Evolutionary conservation across 2,888 invertebrate species (phyloP).

Genomic region (Spialia ferax): DNA sequence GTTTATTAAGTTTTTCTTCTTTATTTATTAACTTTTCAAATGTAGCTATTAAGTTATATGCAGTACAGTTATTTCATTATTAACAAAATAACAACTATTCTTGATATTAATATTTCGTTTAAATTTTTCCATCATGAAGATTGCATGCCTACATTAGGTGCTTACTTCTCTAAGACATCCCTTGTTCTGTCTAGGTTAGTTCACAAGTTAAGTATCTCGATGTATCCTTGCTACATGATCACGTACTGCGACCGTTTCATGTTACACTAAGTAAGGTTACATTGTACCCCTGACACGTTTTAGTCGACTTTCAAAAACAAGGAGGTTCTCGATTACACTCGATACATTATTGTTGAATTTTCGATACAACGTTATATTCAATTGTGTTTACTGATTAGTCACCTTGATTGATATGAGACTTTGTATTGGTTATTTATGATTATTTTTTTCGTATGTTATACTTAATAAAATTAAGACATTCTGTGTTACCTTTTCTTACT

Average conservation of each 20-base stretch:
- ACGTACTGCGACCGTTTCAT: conserved; percentile 40
- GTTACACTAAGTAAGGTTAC: conserved; percentile 41
- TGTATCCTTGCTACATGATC: conserved; percentile 39
- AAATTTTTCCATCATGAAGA: background rate
- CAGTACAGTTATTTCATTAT: background rate
- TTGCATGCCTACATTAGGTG: background rate
- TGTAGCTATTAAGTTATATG: no score
- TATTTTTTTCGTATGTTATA: no score
- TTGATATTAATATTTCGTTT: no score
- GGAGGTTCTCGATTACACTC: conserved; percentile 37
- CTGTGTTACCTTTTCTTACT: no score
- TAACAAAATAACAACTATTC: no score
- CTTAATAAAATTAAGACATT: no score
- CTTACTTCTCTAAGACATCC: background rate
- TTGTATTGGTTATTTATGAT: background rate
- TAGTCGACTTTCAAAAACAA: conserved; percentile 39
- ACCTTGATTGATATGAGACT: conserved; percentile 11
- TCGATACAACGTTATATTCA: background rate
- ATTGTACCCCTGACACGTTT: conserved; percentile 44
- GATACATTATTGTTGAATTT: conserved; percentile 31
- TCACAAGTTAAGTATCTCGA: conserved; percentile 25
- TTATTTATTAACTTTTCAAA: no score
- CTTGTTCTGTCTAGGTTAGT: conserved; percentile 8
- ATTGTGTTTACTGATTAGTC: background rate
- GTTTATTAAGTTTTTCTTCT: no score